These are phyloP conservation scores for Camponotus floridanus DNA, from an alignment of 1,140 invertebrate genomes.

Conservation along the genomic window DNA sequence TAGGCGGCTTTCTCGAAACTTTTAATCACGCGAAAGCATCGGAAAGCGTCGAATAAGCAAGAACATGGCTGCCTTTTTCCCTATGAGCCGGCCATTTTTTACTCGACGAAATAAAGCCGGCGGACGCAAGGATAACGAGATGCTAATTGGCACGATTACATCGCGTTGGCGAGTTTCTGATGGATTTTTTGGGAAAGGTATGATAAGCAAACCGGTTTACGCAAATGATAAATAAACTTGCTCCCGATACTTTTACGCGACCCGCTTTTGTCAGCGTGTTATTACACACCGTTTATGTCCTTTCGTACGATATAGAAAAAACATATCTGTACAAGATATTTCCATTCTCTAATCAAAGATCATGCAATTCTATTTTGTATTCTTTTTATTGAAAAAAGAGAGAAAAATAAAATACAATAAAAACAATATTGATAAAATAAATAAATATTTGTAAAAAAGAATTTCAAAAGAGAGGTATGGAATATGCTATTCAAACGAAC, in stretches of 20 bases:
- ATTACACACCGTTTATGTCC: background rate
- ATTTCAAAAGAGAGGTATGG: too few relatives aligned
- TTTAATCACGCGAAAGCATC: slow-evolving; percentile 57
- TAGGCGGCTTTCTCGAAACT: slow-evolving; percentile 10
- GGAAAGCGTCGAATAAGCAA: slow-evolving; percentile 21
- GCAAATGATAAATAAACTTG: slow-evolving; percentile 14
- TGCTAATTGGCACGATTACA: slow-evolving; percentile 37
- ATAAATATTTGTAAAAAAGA: too few relatives aligned
- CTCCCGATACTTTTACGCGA: slow-evolving; percentile 35
- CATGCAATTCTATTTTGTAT: background rate
- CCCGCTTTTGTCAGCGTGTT: slow-evolving; percentile 10
- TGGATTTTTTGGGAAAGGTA: background rate
- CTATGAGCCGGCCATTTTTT: background rate
- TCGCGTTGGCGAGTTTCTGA: slow-evolving; percentile 19
- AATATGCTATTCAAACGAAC: too few relatives aligned
- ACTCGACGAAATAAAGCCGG: slow-evolving; percentile 1
- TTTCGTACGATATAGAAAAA: background rate
- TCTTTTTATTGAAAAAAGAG: background rate
- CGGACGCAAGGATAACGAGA: slow-evolving; percentile 26
- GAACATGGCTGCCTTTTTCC: background rate
- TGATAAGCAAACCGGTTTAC: slow-evolving; percentile 47
- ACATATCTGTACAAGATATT: background rate
- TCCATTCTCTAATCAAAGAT: background rate
- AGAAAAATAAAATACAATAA: background rate
- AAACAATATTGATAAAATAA: background rate